Conservation (phyloP, 2,888 invertebrate genomes). For the Drosophila ustulata region DNA sequence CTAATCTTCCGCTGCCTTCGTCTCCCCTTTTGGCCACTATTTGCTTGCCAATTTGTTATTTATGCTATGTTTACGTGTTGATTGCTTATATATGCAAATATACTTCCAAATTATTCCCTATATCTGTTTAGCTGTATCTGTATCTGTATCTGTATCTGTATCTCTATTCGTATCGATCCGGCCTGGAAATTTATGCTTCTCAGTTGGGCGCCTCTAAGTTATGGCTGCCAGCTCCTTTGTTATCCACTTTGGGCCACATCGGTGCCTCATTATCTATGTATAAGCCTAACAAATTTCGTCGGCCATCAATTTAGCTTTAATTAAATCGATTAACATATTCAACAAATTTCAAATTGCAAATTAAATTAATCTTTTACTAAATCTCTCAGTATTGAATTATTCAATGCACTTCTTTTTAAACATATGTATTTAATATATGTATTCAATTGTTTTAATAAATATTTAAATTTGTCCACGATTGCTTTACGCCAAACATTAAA, state of each 20-base stretch:
- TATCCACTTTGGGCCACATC: background rate
- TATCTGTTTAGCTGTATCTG: slow-evolving; percentile 23
- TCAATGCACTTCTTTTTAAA: too few relatives aligned
- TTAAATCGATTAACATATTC: slow-evolving; percentile 27
- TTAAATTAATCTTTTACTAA: too few relatives aligned
- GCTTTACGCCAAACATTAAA: background rate
- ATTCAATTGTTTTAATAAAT: background rate
- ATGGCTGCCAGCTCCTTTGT: slow-evolving; percentile 12
- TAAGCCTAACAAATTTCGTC: slow-evolving; percentile 3
- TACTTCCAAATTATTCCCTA: slow-evolving; percentile 34
- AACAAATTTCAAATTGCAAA: background rate
- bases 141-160: slow-evolving; percentile 20
- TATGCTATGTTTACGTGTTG: slow-evolving; percentile 75
- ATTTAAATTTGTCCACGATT: background rate
- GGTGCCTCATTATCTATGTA: slow-evolving; percentile 3
- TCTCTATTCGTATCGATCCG: slow-evolving; percentile 38
- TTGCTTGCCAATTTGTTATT: slow-evolving; percentile 71
- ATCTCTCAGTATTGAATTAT: too few relatives aligned
- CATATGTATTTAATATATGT: too few relatives aligned
- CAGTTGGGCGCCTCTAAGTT: slow-evolving; percentile 20
- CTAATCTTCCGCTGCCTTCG: background rate
- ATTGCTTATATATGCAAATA: slow-evolving; percentile 74
- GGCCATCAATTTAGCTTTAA: slow-evolving; percentile 19
- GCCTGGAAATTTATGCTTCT: slow-evolving; percentile 39
- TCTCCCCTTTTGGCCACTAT: slow-evolving; percentile 6